These are phyloP conservation scores for Mythimna lalbum DNA, from an alignment of 2,888 invertebrate species.

Conservation along the genomic window DNA sequence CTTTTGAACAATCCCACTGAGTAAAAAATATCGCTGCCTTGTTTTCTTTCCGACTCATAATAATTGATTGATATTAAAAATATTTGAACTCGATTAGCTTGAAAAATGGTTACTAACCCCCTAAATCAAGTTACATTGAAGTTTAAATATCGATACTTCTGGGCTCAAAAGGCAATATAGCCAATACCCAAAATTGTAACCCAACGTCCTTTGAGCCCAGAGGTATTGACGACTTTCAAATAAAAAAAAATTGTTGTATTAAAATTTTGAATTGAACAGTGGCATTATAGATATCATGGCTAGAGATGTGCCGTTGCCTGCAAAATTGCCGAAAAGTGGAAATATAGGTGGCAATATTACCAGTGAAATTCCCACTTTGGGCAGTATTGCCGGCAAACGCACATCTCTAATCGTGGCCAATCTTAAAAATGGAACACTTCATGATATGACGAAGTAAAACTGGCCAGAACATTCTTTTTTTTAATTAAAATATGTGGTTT, in stretches of 20 bases:
- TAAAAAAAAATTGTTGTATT: not conserved
- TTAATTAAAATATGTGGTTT: not conserved
- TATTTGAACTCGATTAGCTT: conserved; percentile 36
- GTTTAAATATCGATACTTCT: conserved; percentile 14
- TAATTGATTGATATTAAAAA: not conserved
- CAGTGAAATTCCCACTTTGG: too few relatives aligned
- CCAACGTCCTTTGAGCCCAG: too few relatives aligned
- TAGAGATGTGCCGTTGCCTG: too few relatives aligned
- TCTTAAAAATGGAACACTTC: too few relatives aligned
- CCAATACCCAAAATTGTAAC: too few relatives aligned
- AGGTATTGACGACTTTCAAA: not conserved
- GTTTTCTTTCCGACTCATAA: not conserved
- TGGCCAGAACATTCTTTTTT: not conserved
- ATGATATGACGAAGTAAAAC: too few relatives aligned
- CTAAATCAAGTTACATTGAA: conserved; percentile 35
- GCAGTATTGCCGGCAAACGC: too few relatives aligned
- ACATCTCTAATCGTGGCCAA: too few relatives aligned
- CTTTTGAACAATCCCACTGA: too few relatives aligned
- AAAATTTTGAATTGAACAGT: conserved; percentile 14
- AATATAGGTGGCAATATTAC: too few relatives aligned
- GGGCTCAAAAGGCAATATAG: too few relatives aligned
- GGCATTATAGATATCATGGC: not conserved
- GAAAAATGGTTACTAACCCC: conserved; percentile 47
- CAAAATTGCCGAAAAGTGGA: too few relatives aligned
- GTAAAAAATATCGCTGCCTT: not conserved